Evolutionary conservation across 2,113 vertebrate genomes (phyloP), one percentile per base, ranked within the genome.

Genomic region (Malurus alboscapulatus): DNA sequence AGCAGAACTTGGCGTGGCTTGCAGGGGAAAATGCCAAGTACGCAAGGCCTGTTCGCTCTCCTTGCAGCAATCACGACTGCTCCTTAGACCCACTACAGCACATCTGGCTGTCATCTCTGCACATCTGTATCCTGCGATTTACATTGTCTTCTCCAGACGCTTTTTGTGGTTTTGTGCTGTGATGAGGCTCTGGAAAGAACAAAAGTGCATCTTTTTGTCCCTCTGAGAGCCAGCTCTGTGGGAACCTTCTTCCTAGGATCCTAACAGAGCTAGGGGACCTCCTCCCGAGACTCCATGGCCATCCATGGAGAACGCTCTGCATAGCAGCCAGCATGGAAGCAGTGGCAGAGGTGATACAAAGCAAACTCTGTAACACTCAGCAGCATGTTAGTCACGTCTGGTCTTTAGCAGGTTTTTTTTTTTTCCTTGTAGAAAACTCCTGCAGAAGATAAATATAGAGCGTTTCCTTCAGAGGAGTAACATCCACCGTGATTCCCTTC

Each of bases 101-200:
- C 90, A 94, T 94, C 92, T 92, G 92, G 82, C 84, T 89, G 84
- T 91, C 93, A 79, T 91, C 78, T 76, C 87, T 50, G 84, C 87
- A 91, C 92, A 95, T 93, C 84, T 85, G 90, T 57, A 55, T 57
- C 62, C 90, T 50, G 62, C 45, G 81, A 72, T 57, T 84, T 59
- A 62, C 45, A 57, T 26, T 16, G 29, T 44, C 48, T 73, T 76
- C 50, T 80, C 74, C 29, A 9, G 0, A 5, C 17, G 42, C 38
- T 79, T 87, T 29, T 17, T 85, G 74, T 58, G 82, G 92, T 30
- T 92, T 87, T 65, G 38, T 6, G 11, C 66, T 59, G 45, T 32
- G 58, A 44, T n/a, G 58, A 71, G n/a, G 77, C 62, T 67, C 73
- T 79, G 81, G 50, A 58, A 90, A 69, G 82, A 80, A 87, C 38